Percentiles rank a stretch among this genome's conserved stretches.
Evolutionary conservation across 2,888 invertebrate genomes (phyloP).

Genomic region (Andricus quercusramuli): DNA sequence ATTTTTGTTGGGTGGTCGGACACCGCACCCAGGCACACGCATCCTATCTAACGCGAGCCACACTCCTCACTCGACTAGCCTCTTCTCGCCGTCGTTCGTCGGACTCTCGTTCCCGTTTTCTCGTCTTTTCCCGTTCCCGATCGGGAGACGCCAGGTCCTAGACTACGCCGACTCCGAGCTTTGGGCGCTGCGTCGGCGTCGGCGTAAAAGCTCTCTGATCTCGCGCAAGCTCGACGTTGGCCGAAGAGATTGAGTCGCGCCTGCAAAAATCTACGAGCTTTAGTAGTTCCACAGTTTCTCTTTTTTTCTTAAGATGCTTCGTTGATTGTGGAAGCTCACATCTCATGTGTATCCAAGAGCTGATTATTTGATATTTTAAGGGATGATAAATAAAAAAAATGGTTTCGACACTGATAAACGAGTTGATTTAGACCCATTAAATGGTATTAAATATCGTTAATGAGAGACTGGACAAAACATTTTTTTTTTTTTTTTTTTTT

Average conservation of each 20-base stretch:
- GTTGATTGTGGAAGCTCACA: not conserved
- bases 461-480: too few relatives aligned
- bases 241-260: not conserved
- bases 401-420: too few relatives aligned
- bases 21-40: conserved; percentile 78
- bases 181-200: conserved; percentile 66
- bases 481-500: too few relatives aligned
- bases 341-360: not conserved
- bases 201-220: conserved; percentile 68
- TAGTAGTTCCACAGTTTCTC: not conserved
- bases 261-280: conserved; percentile 4
- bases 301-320: not conserved
- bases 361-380: not conserved
- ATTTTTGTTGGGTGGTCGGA: conserved; percentile 68
- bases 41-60: conserved; percentile 77
- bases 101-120: conserved; percentile 45
- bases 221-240: conserved; percentile 67
- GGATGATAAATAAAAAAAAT: not conserved
- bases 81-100: conserved; percentile 44
- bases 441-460: not conserved
- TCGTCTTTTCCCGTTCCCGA: conserved; percentile 64
- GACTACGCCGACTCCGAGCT: conserved; percentile 74
- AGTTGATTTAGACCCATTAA: not conserved
- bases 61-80: conserved; percentile 71
- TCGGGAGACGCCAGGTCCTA: conserved; percentile 71